Evolutionary conservation across 2,888 invertebrate genomes (phyloP), one percentile per base, ranked within the genome.

Genomic region (Meta bourneti): DNA sequence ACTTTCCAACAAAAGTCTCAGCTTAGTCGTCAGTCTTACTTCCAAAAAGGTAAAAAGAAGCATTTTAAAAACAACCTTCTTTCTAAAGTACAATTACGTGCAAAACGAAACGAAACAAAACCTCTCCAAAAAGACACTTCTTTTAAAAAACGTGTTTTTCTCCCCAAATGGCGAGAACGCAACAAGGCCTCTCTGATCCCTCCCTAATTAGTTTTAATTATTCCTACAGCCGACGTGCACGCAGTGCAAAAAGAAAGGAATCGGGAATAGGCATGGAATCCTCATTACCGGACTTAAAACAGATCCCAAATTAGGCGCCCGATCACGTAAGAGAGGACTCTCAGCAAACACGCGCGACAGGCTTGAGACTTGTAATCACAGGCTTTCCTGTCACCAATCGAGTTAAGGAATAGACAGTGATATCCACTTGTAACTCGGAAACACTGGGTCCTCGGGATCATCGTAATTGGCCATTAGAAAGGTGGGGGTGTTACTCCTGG

Each of bases 321-420:
- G 19, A 84, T 84, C 84, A 84, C 84, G 84, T 84, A 70, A 79
- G 16, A 16, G 0, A 7, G 48, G 49, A 11, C 16, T 70, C 70
- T 81, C 49, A 70, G 49, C 70, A 81, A 81, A 81, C 70, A 84
- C 84, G 48, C 54, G 83, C 72, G 83, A 72, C 71, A 20, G 19
- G 72, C 20, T 83, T 74, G 61, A 77, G 69, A 84, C 54, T 69
- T 61, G 75, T 84, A 84, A 84, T 84, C 74, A 54, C 74, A 9
- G 84, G 34, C 75, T 84, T 69, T 49, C 20, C 84, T 77, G 84
- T 75, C 61, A 75, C 54, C 49, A 49, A 84, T 84, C 75, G 74
- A 84, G 61, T 84, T 84, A 84, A 54, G 48, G n/a, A 61, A 84
- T 52, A n/a, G 84, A 84, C 84, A 84, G 75, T 84, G 75, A 84